A percentile compares a stretch with the other conserved stretches of the same genome.
Evolutionary conservation across 2,797 vertebrate genomes (phyloP).

Genomic region (Eupleurogrammus muticus): DNA sequence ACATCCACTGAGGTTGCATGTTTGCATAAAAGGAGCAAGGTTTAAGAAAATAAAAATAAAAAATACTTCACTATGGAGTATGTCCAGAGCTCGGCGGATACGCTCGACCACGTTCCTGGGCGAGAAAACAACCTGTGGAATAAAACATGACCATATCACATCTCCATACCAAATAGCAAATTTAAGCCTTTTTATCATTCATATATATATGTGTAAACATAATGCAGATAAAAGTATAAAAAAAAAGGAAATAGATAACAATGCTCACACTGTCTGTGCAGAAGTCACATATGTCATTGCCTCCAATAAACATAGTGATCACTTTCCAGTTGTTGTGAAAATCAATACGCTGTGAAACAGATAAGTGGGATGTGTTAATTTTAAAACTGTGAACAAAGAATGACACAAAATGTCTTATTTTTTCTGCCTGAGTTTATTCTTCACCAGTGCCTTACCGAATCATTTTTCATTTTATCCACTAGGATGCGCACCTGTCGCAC

Average conservation of each 20-base stretch:
- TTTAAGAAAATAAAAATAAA: background rate
- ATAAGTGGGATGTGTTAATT: conserved; percentile 4
- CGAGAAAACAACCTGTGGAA: conserved; percentile 83
- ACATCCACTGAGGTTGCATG: background rate
- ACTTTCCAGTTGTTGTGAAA: conserved; percentile 93
- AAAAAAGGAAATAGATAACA: background rate
- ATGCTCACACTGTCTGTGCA: conserved; percentile 89
- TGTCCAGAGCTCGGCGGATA: conserved; percentile 89
- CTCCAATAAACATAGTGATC: conserved; percentile 90
- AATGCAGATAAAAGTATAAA: background rate
- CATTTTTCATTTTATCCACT: conserved; percentile 87
- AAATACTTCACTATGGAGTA: conserved; percentile 88
- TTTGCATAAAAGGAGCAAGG: background rate
- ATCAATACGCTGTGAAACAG: conserved; percentile 84
- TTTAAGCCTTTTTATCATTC: background rate
- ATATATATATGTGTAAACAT: background rate
- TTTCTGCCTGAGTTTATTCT: background rate
- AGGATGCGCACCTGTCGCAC: conserved; percentile 83
- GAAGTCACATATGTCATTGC: conserved; percentile 89
- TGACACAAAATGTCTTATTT: background rate
- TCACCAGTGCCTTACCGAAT: conserved; percentile 76
- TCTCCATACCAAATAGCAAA: no score
- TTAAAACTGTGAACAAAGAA: background rate
- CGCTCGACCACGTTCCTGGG: conserved; percentile 81
- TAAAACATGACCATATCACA: background rate